phyloP scores from a whole-genome alignment of 2,113 vertebrate species.

The Hypanus sabinus region DNA sequence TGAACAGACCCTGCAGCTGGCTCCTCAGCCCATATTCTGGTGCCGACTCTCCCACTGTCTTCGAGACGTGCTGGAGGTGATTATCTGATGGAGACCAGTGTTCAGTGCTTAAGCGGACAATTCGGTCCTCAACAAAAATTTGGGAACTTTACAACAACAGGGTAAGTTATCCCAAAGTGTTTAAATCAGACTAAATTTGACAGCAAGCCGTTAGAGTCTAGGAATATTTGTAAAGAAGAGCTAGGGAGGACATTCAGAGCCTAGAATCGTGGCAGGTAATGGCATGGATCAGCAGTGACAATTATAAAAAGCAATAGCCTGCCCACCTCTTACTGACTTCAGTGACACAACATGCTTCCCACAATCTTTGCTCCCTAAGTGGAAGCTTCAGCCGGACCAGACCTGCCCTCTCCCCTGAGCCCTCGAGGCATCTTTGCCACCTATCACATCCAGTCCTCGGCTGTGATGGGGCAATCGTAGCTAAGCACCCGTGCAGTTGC shows the following conservation, averaged over 20 bases:
- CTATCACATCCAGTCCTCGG: neutral
- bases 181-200: neutral
- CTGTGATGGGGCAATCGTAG: neutral
- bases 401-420: neutral
- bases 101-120: neutral
- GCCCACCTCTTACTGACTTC: neutral
- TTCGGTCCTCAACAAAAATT: neutral
- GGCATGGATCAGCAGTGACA: neutral
- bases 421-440: neutral
- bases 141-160: neutral
- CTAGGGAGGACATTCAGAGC: neutral
- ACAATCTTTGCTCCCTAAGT: neutral
- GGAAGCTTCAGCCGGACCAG: neutral
- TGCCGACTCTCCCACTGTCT: neutral
- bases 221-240: neutral
- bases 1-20: neutral
- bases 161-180: neutral
- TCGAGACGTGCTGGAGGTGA: neutral
- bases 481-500: neutral
- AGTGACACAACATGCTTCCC: neutral
- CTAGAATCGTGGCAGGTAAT: neutral
- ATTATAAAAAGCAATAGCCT: too few species aligned
- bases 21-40: neutral
- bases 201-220: too few species aligned
- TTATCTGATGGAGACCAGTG: neutral